phyloP scores from a whole-genome alignment of 53 echinoderm and acorn worm species.

The Glandiceps talaboti region DNA sequence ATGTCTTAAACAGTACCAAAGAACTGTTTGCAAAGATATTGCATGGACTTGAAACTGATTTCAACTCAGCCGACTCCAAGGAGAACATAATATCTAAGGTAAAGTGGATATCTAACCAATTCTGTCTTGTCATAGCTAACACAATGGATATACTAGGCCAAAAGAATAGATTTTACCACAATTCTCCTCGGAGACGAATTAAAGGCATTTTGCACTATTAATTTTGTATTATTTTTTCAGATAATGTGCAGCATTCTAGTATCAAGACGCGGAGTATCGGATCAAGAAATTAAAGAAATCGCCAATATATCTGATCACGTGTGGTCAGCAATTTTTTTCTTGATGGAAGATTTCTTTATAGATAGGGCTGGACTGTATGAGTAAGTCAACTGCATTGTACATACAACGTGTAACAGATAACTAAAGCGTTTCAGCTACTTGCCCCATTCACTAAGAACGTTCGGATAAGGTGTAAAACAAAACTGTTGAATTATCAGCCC shows the following conservation, averaged over 20 bases:
- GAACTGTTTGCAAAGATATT: conserved; percentile 51
- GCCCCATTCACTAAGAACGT: too few species aligned
- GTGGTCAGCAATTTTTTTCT: conserved; percentile 64
- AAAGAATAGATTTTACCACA: too few species aligned
- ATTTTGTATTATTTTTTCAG: conserved; percentile 15
- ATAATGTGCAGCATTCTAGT: conserved; percentile 65
- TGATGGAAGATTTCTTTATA: conserved; percentile 48
- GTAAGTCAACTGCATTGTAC: too few species aligned
- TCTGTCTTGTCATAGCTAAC: background rate
- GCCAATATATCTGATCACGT: conserved; percentile 37
- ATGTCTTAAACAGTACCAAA: conserved; percentile 19
- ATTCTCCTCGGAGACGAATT: too few species aligned
- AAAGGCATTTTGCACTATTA: too few species aligned
- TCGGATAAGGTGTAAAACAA: too few species aligned
- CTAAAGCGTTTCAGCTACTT: too few species aligned
- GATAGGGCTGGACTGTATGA: conserved; percentile 61
- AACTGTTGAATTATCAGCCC: too few species aligned
- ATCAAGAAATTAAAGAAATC: conserved; percentile 49
- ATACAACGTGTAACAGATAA: too few species aligned
- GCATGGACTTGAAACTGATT: conserved; percentile 65
- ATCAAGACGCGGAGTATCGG: conserved; percentile 49
- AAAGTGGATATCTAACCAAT: too few species aligned
- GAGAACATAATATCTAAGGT: conserved; percentile 46
- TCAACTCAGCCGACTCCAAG: conserved; percentile 40
- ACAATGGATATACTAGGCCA: too few species aligned